Percentiles rank a stretch among this genome's conserved stretches.
Evolutionary conservation across 2,113 vertebrate species (phyloP).

Genomic region (Electrona antarctica): DNA sequence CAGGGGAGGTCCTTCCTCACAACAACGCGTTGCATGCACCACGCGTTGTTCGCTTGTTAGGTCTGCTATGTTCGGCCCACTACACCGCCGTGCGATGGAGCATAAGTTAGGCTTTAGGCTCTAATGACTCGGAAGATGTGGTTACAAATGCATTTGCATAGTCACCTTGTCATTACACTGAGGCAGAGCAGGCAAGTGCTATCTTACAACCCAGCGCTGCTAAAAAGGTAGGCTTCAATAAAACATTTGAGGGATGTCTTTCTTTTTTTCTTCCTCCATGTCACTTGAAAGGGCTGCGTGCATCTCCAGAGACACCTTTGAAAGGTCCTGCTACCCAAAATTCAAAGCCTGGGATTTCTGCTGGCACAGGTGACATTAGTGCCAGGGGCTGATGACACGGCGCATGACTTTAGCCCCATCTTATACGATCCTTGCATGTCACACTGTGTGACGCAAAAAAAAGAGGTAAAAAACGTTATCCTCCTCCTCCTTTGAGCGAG

Average conservation of each 20-base stretch:
- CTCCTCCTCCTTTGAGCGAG: too few relatives aligned
- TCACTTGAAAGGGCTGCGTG: conserved; percentile 15
- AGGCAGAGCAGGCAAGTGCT: conserved; percentile 1
- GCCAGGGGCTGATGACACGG: background rate
- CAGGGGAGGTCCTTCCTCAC: too few relatives aligned
- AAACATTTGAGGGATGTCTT: conserved; percentile 25
- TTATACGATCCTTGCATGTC: too few relatives aligned
- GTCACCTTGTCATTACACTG: conserved; percentile 20
- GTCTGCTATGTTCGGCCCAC: too few relatives aligned
- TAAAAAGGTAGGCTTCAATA: conserved; percentile 32
- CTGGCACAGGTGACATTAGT: conserved; percentile 9
- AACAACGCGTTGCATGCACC: too few relatives aligned
- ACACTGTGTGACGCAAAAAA: too few relatives aligned
- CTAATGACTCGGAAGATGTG: background rate
- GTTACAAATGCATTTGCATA: conserved; percentile 27
- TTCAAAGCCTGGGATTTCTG: conserved; percentile 18
- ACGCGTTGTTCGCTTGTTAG: too few relatives aligned
- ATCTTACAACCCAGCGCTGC: background rate
- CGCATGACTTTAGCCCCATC: background rate
- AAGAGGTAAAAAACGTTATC: too few relatives aligned
- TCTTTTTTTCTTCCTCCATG: conserved; percentile 7
- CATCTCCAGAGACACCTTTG: conserved; percentile 19
- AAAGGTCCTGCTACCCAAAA: background rate
- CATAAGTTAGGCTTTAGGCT: background rate
- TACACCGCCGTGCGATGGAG: background rate